Base-by-base conservation (phyloP, 2,113 vertebrate genomes). In the Lepus americanus region DNA sequence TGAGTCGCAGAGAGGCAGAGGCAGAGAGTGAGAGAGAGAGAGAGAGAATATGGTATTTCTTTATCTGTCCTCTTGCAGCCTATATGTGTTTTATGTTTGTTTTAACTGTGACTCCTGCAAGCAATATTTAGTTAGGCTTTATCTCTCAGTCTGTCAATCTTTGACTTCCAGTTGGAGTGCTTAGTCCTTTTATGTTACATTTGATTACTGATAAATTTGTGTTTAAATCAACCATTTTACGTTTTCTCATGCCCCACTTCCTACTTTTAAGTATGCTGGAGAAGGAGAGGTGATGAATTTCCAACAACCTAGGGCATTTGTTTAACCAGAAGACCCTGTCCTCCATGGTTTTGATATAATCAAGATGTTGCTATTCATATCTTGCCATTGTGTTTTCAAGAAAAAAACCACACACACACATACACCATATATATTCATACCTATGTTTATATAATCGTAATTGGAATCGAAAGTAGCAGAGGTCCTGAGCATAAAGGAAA, bases 121-220 rank as follows among this genome's bases (percentile, higher is more conserved):
- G 44, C 9, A 85, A 25, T 27, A 31, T 91, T 77, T 88, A 66
- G 6, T 55, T 25, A 27, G 59, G 5, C 31, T 82, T 90, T 70
- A 74, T 79, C 23, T 83, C 49, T 63, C 13, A 36, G 33, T 76
- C n/a, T 76, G 77, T 66, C n/a, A 55, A 8, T 77, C 27, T 53
- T 64, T 78, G 10, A 39, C 44, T 86, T 96, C 95, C 86, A 61
- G 67, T 51, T 79, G 31, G 25, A 72, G 22, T 79, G 79, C 23
- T 81, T 86, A 82, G 53, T 70, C 6, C 25, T 89, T 87, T 93
- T n/a, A 66, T 29, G 84, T 93, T 89, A 88, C 25, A n/a, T 80
- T 3, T 79, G 49, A 90, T 51, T 87, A 67, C 25, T 67, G 49
- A 25, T 92, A 76, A 55, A 49, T 74, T 83, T 95, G 63, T 80